Base-by-base conservation (phyloP, 2,888 invertebrate genomes). In the Conops quadrifasciatus region DNA sequence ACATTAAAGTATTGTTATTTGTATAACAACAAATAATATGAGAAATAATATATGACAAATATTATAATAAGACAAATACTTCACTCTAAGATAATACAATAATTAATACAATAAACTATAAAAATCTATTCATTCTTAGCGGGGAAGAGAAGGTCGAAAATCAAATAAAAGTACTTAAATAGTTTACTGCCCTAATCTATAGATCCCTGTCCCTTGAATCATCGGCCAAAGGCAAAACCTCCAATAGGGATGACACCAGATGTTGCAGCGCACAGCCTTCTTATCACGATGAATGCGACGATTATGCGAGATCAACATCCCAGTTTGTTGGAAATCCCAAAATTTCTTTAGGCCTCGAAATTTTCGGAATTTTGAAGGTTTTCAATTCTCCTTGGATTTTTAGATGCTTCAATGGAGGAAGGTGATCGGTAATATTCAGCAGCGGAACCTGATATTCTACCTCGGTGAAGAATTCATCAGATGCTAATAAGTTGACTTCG, bases 221-320 rank as follows among this genome's bases (percentile, higher is more conserved):
- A 56, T n/a, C 53, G 53, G 19, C 53, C 53, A 56, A 56, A 56
- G 13, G 53, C 53, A 21, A 56, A 56, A 9, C 53, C 53, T 56
- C 53, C 53, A 56, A 56, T 56, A 56, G 53, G 53, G 21, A 56
- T 56, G 53, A 56, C 53, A 9, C 53, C 53, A 2, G 24, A 56
- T 21, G 53, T 56, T n/a, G 53, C 53, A 3, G 53, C 53, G 21
- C 53, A 56, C 53, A 56, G 53, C 19, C 19, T 56, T 19, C 53
- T 56, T 2, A 56, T n/a, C 3, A 56, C 53, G 53, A 56, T n/a
- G 21, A 56, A n/a, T 9, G 21, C 53, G 19, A 56, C 53, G 13
- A 56, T 56, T 16, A 56, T 9, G 3, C n/a, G 4, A 56, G 53
- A 56, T 56, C 53, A 2, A 56, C 53, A 21, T 56, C 53, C 19